These are phyloP conservation scores for Poecilia wingei DNA, from an alignment of 2,797 vertebrate genomes.

Conservation along the genomic window DNA sequence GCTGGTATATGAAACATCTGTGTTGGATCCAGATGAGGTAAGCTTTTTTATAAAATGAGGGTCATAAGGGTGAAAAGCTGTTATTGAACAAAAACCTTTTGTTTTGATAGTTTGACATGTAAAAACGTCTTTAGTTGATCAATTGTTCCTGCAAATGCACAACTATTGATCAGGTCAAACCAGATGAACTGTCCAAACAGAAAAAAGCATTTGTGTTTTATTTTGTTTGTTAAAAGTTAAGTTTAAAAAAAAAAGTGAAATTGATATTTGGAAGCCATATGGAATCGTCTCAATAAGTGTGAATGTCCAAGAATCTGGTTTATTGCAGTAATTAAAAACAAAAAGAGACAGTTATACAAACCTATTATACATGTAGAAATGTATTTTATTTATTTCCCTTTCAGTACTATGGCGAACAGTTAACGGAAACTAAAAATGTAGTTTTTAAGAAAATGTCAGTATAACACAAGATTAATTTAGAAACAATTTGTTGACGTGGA, in stretches of 20 bases:
- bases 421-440: neutral
- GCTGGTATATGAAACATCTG: slow-evolving; percentile 94
- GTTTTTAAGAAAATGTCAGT: neutral
- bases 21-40: slow-evolving; percentile 96
- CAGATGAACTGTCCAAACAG: neutral
- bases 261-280: neutral
- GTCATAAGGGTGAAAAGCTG: no score
- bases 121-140: neutral
- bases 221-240: neutral
- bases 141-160: neutral
- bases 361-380: neutral
- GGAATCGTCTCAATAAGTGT: neutral
- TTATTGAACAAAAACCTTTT: neutral
- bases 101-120: neutral
- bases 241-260: neutral
- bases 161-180: neutral
- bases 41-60: slow-evolving; percentile 33
- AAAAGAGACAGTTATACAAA: neutral
- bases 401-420: neutral
- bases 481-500: neutral
- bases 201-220: neutral
- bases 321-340: neutral
- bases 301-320: neutral
- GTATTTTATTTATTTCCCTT: neutral
- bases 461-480: neutral